Conservation (phyloP, 2,797 vertebrate genomes). For the Darevskia mixta region DNA sequence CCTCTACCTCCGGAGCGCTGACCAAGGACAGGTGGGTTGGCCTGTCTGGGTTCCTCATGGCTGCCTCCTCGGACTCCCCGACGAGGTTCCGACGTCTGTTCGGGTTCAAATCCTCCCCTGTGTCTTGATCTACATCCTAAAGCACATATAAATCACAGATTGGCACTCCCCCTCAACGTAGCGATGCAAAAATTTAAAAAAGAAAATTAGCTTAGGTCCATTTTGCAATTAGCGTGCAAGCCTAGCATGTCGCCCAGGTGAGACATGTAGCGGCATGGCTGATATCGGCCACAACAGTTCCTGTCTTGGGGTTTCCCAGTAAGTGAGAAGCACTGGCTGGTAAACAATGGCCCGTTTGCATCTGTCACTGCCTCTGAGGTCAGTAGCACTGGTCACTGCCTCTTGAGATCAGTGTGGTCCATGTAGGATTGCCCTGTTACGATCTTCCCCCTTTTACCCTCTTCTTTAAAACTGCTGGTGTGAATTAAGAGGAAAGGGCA, state of each 20-base stretch:
- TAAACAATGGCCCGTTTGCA: not conserved
- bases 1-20: conserved; percentile 91
- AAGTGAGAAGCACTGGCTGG: not conserved
- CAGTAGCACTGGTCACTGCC: not conserved
- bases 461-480: not conserved
- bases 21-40: conserved; percentile 93
- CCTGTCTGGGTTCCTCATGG: conserved; percentile 95
- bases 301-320: not conserved
- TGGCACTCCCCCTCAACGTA: not conserved
- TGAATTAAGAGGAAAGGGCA: not conserved
- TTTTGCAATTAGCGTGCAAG: not conserved
- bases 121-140: conserved; percentile 97
- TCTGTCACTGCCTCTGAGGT: not conserved
- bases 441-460: not conserved
- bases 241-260: no score
- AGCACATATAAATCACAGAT: conserved; percentile 13
- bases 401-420: not conserved
- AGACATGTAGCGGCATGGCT: not conserved
- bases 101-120: conserved; percentile 95
- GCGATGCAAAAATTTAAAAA: not conserved
- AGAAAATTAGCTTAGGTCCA: not conserved
- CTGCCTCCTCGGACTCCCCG: conserved; percentile 88
- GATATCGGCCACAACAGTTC: not conserved
- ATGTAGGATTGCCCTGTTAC: no score
- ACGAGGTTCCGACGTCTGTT: conserved; percentile 91